phyloP scores from a whole-genome alignment of 2,113 vertebrate genomes.

The Noturus placidus region DNA sequence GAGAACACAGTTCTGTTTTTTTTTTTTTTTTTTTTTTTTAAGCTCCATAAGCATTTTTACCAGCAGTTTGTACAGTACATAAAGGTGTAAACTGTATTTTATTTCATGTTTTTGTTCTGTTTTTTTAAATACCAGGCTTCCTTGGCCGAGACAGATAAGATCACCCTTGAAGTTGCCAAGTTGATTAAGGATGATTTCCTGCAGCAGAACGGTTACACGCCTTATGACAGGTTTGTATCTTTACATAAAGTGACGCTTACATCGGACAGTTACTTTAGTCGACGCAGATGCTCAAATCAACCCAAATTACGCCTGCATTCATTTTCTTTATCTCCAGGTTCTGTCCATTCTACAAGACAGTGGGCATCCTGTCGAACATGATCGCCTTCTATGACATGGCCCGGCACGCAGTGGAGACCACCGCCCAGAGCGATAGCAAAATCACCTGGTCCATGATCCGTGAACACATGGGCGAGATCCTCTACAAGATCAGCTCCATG shows the following conservation, averaged over 20 bases:
- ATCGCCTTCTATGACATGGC: conserved; percentile 97
- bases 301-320: neutral
- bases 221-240: conserved; percentile 85
- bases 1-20: neutral
- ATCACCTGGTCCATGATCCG: conserved; percentile 97
- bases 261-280: neutral
- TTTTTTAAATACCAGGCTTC: conserved; percentile 79
- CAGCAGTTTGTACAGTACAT: neutral
- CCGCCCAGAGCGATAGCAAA: conserved; percentile 95
- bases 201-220: conserved; percentile 96
- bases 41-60: neutral
- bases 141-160: conserved; percentile 96
- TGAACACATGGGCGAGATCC: conserved; percentile 94
- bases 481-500: conserved; percentile 94
- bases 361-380: conserved; percentile 94
- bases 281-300: neutral
- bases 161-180: conserved; percentile 96
- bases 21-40: too few species aligned
- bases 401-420: conserved; percentile 93
- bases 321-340: conserved; percentile 73
- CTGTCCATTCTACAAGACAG: conserved; percentile 98
- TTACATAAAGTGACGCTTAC: too few species aligned
- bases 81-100: neutral
- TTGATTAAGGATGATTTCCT: conserved; percentile 97
- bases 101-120: conserved; percentile 11